A percentile compares a stretch with the other conserved stretches of the same genome.
Conservation (phyloP, 2,797 vertebrate species). For the Takifugu ocellatus region DNA sequence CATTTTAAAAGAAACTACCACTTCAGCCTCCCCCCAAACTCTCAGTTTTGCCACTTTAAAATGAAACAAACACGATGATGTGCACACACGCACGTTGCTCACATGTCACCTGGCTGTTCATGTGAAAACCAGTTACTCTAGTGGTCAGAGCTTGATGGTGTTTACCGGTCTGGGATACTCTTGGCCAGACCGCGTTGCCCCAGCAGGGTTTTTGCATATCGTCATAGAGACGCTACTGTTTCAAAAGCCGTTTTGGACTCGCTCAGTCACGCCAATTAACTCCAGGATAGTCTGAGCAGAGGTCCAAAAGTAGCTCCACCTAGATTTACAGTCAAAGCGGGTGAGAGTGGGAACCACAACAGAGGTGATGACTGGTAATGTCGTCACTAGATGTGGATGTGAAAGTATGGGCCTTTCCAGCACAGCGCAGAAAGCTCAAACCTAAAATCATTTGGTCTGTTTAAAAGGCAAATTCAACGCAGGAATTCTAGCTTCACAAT, state of each 20-base stretch:
- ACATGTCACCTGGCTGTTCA: constrained; percentile 3
- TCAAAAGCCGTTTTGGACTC: constrained; percentile 31
- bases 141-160: not conserved
- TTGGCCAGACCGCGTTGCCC: constrained; percentile 28
- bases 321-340: constrained; percentile 1
- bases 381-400: constrained; percentile 1
- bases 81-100: not conserved
- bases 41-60: not conserved
- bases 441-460: not conserved
- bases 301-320: constrained; percentile 8
- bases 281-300: constrained; percentile 20
- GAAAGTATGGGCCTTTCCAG: not conserved
- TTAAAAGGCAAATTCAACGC: too few relatives aligned
- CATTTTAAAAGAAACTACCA: constrained; percentile 12
- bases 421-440: too few relatives aligned
- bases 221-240: constrained; percentile 38
- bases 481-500: not conserved
- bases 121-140: not conserved
- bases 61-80: too few relatives aligned
- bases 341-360: not conserved
- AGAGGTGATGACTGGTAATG: not conserved
- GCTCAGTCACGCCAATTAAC: constrained; percentile 17
- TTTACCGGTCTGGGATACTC: not conserved
- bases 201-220: constrained; percentile 26
- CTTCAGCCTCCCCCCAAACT: constrained; percentile 8